Conservation (phyloP, 2,113 vertebrate species). For the Leptosomus discolor region DNA sequence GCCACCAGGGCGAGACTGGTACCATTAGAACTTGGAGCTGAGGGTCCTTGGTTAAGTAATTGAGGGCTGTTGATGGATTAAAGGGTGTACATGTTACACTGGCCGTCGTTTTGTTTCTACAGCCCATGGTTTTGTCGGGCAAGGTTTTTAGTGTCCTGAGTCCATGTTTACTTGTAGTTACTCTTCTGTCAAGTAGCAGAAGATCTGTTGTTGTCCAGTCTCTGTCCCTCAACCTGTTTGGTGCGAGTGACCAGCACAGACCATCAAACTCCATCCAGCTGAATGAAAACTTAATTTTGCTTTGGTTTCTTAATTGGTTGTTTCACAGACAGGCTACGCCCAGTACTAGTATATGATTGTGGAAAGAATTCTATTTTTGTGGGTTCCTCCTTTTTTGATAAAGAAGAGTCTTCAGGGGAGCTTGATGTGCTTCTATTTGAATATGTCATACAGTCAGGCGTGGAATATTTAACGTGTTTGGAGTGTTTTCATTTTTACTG, state of each 20-base stretch:
- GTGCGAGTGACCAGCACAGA: background rate
- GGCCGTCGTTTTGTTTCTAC: background rate
- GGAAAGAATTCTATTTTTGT: background rate
- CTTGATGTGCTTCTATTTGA: background rate
- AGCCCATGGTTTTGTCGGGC: background rate
- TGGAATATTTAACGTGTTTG: background rate
- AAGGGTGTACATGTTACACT: background rate
- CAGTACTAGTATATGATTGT: background rate
- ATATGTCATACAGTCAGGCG: background rate
- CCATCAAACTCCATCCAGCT: background rate
- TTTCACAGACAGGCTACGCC: background rate
- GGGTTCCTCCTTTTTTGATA: background rate
- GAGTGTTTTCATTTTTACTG: slow-evolving; percentile 14
- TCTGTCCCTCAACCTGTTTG: background rate
- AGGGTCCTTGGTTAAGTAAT: background rate
- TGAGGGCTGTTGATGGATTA: background rate
- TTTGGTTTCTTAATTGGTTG: background rate
- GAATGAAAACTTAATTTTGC: background rate
- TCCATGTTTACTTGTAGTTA: background rate
- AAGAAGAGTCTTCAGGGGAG: background rate
- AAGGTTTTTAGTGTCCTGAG: background rate
- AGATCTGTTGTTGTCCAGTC: background rate
- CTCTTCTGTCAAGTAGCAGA: background rate
- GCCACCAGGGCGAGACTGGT: background rate
- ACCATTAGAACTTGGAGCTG: background rate